These are phyloP conservation scores for Chondrilla cf. caribensis DNA, from an alignment of 37 sponge, comb jelly and placozoan genomes.

Conservation along the genomic window DNA sequence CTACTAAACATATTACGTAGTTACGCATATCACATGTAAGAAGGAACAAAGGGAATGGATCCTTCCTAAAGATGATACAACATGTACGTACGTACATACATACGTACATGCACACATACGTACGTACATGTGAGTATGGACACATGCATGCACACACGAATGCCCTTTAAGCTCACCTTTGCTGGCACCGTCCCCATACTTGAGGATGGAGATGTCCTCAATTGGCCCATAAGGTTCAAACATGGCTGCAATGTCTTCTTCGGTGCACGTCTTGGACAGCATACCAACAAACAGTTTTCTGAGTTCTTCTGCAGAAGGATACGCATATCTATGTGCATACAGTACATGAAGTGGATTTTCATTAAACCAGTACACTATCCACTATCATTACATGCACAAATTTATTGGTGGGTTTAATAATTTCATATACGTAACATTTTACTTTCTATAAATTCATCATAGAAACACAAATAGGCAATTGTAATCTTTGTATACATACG, in stretches of 20 bases:
- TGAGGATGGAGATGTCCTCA: constrained; percentile 91
- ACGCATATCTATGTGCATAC: not conserved
- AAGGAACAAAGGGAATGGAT: too few relatives aligned
- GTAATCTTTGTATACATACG: too few relatives aligned
- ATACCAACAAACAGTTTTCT: constrained; percentile 98
- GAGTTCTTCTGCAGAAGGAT: constrained; percentile 64
- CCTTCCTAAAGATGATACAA: too few relatives aligned
- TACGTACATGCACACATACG: not conserved
- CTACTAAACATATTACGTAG: too few relatives aligned
- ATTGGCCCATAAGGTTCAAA: constrained; percentile 84
- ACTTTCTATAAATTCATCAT: too few relatives aligned
- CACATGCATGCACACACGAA: not conserved
- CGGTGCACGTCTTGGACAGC: constrained; percentile 81
- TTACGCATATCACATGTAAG: too few relatives aligned
- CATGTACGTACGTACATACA: not conserved
- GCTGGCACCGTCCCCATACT: constrained; percentile 77
- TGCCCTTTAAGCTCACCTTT: constrained; percentile 42
- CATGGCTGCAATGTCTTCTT: constrained; percentile 80
- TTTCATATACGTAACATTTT: too few relatives aligned
- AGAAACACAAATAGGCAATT: too few relatives aligned
- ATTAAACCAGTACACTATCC: too few relatives aligned
- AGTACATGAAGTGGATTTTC: too few relatives aligned
- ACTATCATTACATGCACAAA: too few relatives aligned
- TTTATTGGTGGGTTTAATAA: too few relatives aligned
- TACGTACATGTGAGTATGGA: not conserved